Base-by-base conservation (phyloP, 2,888 invertebrate genomes). In the Phalera bucephala region DNA sequence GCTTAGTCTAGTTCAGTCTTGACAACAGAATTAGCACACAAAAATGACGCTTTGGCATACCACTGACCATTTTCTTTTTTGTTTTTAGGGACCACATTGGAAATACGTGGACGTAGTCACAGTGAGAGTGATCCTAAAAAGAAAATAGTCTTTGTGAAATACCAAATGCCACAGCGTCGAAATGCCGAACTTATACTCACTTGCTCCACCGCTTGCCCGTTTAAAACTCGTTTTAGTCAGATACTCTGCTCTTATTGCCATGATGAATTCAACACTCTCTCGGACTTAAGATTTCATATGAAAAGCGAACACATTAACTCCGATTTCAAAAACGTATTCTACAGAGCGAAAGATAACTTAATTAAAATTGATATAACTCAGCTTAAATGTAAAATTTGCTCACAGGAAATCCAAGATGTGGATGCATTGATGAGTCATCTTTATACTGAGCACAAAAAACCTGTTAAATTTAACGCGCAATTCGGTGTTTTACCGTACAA, bases 51-150 rank as follows among this genome's bases (percentile, higher is more conserved):
- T 56, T 57, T 64, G 71, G 65, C 66, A 64, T 70, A 55, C 71
- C 66, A 84, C 73, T 86, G 82, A 86, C 84, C 72, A 72, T 68
- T 70, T 77, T 80, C 73, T 84, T 85, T 81, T 85, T 80, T 85
- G 76, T 85, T 88, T 88, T 83, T 88, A 88, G 88, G 88, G 67
- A 64, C 73, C 72, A 77, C 74, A 71, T 80, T 83, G 85, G 82
- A 80, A 79, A 78, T 83, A 63, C 76, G 73, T 57, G 75, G 82
- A 58, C 78, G 75, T 80, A 79, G 57, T 71, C 72, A 79, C 55
- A 72, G 56, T 70, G 77, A 76, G 54, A 72, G 52, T 65, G 78
- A 78, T 56, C 59, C 64, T 62, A 80, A 77, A 80, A 79, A 79
- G 81, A 87, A 82, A 84, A 80, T 88, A 51, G 68, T 86, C 52